Evolutionary conservation across 2,113 vertebrate genomes (phyloP).

Genomic region (Tamias sibiricus): DNA sequence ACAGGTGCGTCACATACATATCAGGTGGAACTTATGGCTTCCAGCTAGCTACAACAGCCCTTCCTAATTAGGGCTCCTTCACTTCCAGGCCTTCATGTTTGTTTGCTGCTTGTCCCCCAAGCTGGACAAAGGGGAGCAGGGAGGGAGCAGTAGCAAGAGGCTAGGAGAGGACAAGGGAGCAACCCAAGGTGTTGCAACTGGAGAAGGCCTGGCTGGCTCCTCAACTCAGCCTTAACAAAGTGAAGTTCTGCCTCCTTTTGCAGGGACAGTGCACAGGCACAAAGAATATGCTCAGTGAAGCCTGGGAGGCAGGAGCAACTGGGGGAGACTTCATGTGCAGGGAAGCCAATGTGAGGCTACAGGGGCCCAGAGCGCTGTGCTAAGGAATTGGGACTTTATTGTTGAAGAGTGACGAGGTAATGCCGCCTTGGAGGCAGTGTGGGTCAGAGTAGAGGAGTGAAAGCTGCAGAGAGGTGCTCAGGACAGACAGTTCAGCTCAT

Average conservation of each 20-base stretch:
- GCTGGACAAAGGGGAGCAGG: background rate
- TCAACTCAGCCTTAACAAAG: background rate
- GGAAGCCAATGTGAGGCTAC: background rate
- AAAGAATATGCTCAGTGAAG: fast-evolving
- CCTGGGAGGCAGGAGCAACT: fast-evolving
- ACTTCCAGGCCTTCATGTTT: fast-evolving
- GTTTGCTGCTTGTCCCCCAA: background rate
- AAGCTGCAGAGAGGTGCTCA: background rate
- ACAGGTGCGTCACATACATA: too few species aligned
- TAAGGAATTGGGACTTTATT: background rate
- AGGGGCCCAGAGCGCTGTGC: fast-evolving
- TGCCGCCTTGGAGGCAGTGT: background rate
- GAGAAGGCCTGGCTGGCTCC: background rate
- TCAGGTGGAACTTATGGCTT: too few species aligned
- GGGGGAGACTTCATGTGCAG: background rate
- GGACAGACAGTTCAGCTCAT: fast-evolving
- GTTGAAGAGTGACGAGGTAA: background rate
- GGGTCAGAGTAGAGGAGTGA: background rate
- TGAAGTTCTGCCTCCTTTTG: background rate
- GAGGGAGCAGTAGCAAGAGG: background rate
- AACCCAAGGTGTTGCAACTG: background rate
- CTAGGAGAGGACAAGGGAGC: background rate
- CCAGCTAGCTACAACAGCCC: too few species aligned
- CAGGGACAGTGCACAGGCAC: fast-evolving
- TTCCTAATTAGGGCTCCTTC: too few species aligned